A percentile compares a stretch with the other conserved stretches of the same genome.
phyloP scores from a whole-genome alignment of 2,888 invertebrate genomes.

The Catocala fraxini region DNA sequence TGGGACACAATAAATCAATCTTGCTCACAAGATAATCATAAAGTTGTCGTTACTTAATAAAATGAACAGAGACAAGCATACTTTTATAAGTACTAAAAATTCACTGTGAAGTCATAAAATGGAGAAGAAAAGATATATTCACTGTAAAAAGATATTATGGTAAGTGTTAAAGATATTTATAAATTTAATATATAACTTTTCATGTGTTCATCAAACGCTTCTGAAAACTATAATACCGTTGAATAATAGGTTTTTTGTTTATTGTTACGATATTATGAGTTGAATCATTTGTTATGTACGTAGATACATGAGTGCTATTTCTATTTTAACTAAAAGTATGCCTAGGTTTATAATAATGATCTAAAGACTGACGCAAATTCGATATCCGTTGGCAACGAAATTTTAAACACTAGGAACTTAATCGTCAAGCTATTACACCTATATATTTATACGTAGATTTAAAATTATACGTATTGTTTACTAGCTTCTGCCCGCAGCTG shows the following conservation, averaged over 20 bases:
- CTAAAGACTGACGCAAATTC: constrained; percentile 3
- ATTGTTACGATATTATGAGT: constrained; percentile 5
- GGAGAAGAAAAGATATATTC: constrained; percentile 63
- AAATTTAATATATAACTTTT: not conserved
- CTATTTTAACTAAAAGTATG: not conserved
- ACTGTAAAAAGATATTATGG: constrained; percentile 68
- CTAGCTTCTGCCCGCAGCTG: too few species aligned
- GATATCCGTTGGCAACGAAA: not conserved
- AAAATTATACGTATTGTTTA: too few species aligned
- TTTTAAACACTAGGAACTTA: not conserved
- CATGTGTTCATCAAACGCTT: constrained; percentile 6
- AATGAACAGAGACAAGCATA: constrained; percentile 63
- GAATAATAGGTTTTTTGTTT: constrained; percentile 14
- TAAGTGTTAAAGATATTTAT: constrained; percentile 52
- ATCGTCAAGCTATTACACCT: not conserved
- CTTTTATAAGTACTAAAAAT: constrained; percentile 48
- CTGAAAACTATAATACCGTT: constrained; percentile 6
- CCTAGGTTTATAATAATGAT: constrained; percentile 8
- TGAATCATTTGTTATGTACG: constrained; percentile 1
- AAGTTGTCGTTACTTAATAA: constrained; percentile 50
- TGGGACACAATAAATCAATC: constrained; percentile 30
- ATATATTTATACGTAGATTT: too few species aligned
- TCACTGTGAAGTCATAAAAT: constrained; percentile 66
- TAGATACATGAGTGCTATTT: constrained; percentile 2
- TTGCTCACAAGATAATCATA: constrained; percentile 27